Conservation (phyloP, 1,140 invertebrate genomes). For the Macrobrachium nipponense region DNA sequence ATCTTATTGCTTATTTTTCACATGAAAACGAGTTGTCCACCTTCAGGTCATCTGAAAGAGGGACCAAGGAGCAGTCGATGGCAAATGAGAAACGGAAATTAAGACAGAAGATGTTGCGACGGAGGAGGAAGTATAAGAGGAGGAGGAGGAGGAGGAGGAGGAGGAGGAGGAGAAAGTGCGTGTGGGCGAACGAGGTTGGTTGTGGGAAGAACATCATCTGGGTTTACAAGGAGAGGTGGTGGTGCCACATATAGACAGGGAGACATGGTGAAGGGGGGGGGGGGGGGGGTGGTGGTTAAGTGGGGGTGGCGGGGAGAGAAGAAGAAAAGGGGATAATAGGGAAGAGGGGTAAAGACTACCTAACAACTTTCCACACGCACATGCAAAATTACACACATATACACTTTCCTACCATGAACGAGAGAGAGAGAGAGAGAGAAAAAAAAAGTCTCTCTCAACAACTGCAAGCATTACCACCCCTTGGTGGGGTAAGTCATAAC, state of each 20-base stretch:
- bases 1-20: too few species aligned
- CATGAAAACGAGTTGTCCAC: too few species aligned
- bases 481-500: too few species aligned
- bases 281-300: not conserved
- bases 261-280: not conserved
- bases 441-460: not conserved
- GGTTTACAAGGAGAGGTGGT: not conserved
- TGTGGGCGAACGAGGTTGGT: not conserved
- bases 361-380: constrained; percentile 1
- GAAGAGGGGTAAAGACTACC: not conserved
- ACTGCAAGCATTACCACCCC: not conserved
- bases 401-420: constrained; percentile 6
- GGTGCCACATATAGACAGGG: too few species aligned
- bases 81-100: not conserved
- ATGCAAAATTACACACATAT: constrained; percentile 15
- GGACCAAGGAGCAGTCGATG: not conserved
- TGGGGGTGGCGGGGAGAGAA: not conserved
- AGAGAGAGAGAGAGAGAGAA: not conserved
- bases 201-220: constrained; percentile 15
- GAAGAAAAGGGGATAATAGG: not conserved
- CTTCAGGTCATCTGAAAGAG: too few species aligned
- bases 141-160: not conserved
- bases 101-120: not conserved
- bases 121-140: not conserved
- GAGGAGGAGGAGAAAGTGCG: not conserved